A percentile compares a stretch with the other conserved stretches of the same genome.
Evolutionary conservation across 2,113 vertebrate species (phyloP).

Genomic region (Eonycteris spelaea): DNA sequence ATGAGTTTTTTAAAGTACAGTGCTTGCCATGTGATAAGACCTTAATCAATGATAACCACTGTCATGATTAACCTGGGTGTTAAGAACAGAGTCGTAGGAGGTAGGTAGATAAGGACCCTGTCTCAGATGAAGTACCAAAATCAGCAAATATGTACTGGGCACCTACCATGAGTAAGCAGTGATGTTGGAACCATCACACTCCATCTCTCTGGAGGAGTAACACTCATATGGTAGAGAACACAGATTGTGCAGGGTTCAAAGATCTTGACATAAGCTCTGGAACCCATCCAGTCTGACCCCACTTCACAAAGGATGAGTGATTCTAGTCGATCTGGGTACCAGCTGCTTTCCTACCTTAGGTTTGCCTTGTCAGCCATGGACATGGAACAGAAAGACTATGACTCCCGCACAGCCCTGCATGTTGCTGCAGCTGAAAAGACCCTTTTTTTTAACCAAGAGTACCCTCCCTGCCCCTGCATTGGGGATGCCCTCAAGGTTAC

Average conservation of each 20-base stretch:
- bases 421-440: slow-evolving; percentile 87
- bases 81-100: neutral
- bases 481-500: neutral
- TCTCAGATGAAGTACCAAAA: neutral
- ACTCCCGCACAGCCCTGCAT: slow-evolving; percentile 88
- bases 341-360: slow-evolving; percentile 75
- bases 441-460: neutral
- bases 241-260: neutral
- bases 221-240: neutral
- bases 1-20: neutral
- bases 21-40: neutral
- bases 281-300: neutral
- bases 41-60: neutral
- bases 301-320: neutral
- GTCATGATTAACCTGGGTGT: neutral
- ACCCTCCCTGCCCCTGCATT: neutral
- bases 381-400: slow-evolving; percentile 91
- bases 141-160: neutral
- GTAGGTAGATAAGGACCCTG: neutral
- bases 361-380: slow-evolving; percentile 90
- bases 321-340: neutral
- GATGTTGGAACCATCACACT: neutral
- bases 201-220: neutral
- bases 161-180: neutral
- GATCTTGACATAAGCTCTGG: neutral